A percentile compares a stretch with the other conserved stretches of the same genome.
Conservation (phyloP, 1,140 invertebrate genomes). For the Anastatus disparis region DNA sequence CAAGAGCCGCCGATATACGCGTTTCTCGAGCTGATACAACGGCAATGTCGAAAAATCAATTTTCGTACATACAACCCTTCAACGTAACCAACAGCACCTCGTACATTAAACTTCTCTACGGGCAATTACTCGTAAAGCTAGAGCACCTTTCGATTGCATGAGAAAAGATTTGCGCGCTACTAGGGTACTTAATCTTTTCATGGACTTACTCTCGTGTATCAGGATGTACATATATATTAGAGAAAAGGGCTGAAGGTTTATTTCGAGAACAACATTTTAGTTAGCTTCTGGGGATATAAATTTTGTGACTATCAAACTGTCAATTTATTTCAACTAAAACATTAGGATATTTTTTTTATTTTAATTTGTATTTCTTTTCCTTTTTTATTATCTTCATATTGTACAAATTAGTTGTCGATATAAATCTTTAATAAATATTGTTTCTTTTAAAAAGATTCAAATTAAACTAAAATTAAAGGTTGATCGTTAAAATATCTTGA, state of each 20-base stretch:
- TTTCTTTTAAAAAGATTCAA: no score
- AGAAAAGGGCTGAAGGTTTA: background rate
- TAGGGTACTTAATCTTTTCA: slow-evolving; percentile 18
- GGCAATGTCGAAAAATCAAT: slow-evolving; percentile 40
- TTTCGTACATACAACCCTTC: slow-evolving; percentile 39
- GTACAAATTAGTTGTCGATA: no score
- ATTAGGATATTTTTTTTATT: background rate
- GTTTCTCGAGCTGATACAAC: background rate
- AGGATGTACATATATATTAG: no score
- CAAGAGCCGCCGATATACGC: no score
- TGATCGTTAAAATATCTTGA: no score
- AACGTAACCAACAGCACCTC: slow-evolving; percentile 36
- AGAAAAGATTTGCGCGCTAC: slow-evolving; percentile 43
- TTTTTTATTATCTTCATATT: no score
- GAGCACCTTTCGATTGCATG: slow-evolving; percentile 46
- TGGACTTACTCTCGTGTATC: no score
- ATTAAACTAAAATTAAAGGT: no score
- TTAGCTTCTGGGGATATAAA: slow-evolving; percentile 10
- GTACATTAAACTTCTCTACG: slow-evolving; percentile 41
- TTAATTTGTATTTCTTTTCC: no score
- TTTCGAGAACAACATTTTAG: background rate
- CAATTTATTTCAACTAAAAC: background rate
- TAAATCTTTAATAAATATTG: no score
- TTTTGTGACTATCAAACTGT: slow-evolving; percentile 9
- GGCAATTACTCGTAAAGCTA: slow-evolving; percentile 43